Conservation (phyloP, 2,888 invertebrate genomes). For the Vannuccia rotundouncinata region DNA sequence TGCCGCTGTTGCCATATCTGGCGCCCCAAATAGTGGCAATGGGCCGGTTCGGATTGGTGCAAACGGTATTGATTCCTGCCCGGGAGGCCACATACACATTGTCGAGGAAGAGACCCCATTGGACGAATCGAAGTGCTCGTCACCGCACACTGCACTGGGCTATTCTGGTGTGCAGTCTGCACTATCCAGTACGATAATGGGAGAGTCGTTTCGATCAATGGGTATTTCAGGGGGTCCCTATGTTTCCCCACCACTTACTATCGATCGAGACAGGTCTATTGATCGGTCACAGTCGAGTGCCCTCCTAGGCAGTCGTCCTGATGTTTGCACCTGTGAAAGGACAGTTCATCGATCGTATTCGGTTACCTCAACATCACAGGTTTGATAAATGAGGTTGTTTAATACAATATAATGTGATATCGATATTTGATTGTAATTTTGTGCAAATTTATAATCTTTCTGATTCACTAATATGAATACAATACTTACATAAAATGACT, state of each 20-base stretch:
- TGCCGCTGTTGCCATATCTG: neutral
- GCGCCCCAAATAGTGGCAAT: neutral
- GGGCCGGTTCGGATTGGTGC: neutral
- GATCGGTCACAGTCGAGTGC: conserved; percentile 17
- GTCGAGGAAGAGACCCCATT: conserved; percentile 2
- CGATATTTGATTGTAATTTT: no score
- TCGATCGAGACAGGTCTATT: conserved; percentile 14
- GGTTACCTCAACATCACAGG: conserved; percentile 21
- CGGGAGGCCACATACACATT: neutral
- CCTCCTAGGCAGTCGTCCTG: conserved; percentile 26
- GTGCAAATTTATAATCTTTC: no score
- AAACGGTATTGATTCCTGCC: neutral
- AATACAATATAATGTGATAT: no score
- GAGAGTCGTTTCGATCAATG: conserved; percentile 10
- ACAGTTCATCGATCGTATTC: conserved; percentile 13
- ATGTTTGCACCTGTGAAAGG: conserved; percentile 32
- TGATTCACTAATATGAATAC: no score
- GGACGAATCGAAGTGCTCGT: neutral
- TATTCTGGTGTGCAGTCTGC: neutral
- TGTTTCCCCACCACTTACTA: neutral
- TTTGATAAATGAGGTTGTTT: no score
- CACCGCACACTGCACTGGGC: neutral
- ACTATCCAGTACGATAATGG: conserved; percentile 6
- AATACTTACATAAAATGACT: no score
- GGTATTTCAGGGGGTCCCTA: neutral